phyloP scores from a whole-genome alignment of 1,140 invertebrate species.

The Lutraria rhynchaena region DNA sequence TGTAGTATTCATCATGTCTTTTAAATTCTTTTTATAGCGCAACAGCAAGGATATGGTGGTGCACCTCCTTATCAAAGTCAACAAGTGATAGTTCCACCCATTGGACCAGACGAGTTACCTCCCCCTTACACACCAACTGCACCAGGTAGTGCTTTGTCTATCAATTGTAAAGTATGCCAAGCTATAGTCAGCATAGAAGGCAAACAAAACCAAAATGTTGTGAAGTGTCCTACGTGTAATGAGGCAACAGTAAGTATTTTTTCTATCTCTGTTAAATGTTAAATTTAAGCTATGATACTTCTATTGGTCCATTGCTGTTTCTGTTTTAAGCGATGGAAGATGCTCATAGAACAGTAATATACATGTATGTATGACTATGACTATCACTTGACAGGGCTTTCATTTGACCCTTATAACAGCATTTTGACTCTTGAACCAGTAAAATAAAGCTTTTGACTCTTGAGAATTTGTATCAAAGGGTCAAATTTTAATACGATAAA shows the following conservation, averaged over 20 bases:
- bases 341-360: too few species aligned
- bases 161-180: constrained; percentile 54
- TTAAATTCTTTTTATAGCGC: constrained; percentile 2
- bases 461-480: too few species aligned
- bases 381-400: too few species aligned
- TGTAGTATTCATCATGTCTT: not conserved
- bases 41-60: not conserved
- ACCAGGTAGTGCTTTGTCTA: constrained; percentile 9
- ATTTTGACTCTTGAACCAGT: too few species aligned
- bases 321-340: too few species aligned
- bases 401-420: too few species aligned
- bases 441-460: too few species aligned
- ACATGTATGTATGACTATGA: too few species aligned
- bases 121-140: constrained; percentile 8
- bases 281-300: too few species aligned
- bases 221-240: constrained; percentile 40
- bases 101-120: constrained; percentile 51
- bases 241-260: constrained; percentile 45
- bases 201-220: constrained; percentile 53
- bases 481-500: too few species aligned
- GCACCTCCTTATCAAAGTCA: not conserved
- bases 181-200: constrained; percentile 44
- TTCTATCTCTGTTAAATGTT: too few species aligned
- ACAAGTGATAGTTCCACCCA: constrained; percentile 45
- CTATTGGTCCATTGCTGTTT: too few species aligned